Conservation (phyloP, 2,797 vertebrate genomes). For the Rhincodon typus region DNA sequence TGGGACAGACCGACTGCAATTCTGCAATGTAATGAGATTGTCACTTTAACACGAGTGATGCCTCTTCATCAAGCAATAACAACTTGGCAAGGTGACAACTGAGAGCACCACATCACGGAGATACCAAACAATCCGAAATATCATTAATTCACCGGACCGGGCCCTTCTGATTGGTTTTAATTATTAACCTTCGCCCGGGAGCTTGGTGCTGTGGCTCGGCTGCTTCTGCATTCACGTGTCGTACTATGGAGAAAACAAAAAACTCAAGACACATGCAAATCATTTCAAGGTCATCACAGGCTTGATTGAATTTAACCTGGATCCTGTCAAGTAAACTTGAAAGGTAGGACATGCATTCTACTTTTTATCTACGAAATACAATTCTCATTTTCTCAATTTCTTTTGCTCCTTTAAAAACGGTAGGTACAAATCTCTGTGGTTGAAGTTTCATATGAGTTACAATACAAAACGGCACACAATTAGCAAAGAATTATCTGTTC, state of each 20-base stretch:
- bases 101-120: background rate
- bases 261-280: background rate
- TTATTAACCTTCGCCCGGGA: background rate
- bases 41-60: slow-evolving; percentile 6
- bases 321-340: background rate
- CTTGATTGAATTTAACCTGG: background rate
- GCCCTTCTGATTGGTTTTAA: background rate
- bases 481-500: background rate
- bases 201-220: background rate
- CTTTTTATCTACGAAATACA: background rate
- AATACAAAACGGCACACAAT: background rate
- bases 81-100: background rate
- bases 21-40: background rate
- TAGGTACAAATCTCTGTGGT: background rate
- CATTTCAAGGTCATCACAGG: slow-evolving; percentile 22
- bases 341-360: background rate
- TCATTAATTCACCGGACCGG: background rate
- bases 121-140: background rate
- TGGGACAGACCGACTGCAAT: background rate
- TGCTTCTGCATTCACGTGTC: background rate
- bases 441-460: background rate
- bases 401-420: background rate
- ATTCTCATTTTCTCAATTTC: background rate
- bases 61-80: background rate
- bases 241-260: background rate